phyloP scores from a whole-genome alignment of 2,113 vertebrate species.

The Myrmecophaga tridactyla region DNA sequence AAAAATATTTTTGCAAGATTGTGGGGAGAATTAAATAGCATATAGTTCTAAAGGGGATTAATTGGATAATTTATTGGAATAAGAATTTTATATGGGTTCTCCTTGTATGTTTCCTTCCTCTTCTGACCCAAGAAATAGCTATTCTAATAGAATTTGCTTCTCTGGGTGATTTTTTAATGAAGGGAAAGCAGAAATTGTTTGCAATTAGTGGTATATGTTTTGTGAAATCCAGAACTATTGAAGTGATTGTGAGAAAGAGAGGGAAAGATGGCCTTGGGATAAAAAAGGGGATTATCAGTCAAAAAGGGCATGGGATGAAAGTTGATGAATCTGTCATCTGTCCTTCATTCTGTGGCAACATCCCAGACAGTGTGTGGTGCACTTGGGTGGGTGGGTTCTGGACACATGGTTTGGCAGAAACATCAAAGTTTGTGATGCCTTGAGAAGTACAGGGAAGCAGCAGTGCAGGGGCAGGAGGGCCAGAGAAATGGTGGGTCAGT shows the following conservation, averaged over 20 bases:
- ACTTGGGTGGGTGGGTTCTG: not conserved
- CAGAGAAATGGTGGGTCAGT: not conserved
- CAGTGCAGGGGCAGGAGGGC: not conserved
- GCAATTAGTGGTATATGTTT: not conserved
- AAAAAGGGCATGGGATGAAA: not conserved
- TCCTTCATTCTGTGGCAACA: not conserved
- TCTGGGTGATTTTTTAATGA: not conserved
- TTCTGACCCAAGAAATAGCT: not conserved
- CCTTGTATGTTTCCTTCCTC: not conserved
- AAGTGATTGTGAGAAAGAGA: not conserved
- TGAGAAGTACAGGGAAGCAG: not conserved
- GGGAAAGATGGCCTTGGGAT: not conserved
- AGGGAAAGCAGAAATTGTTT: not conserved
- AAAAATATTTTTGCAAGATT: not conserved
- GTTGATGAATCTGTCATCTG: not conserved
- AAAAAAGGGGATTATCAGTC: not conserved
- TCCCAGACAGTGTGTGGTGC: not conserved
- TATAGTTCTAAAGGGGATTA: not conserved
- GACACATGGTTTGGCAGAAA: not conserved
- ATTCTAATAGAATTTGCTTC: not conserved
- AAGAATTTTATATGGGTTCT: not conserved
- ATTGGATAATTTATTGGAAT: slow-evolving; percentile 32
- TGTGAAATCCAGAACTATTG: not conserved
- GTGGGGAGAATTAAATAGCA: not conserved
- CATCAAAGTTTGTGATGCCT: not conserved